Conservation (phyloP, 2,888 invertebrate genomes). For the Agrilus cyanescens region DNA sequence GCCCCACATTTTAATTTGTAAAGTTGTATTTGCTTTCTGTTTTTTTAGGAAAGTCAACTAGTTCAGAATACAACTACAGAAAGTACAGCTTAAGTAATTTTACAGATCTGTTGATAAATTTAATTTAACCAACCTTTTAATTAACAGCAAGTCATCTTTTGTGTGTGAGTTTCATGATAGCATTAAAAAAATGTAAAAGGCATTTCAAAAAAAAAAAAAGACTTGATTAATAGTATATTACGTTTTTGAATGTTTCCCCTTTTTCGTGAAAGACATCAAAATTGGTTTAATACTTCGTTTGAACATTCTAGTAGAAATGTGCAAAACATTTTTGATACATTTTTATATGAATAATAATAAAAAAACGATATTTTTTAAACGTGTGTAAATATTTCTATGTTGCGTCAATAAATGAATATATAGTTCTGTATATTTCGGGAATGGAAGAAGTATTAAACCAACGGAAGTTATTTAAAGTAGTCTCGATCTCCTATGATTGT, state of each 20-base stretch:
- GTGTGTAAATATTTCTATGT: too few species aligned
- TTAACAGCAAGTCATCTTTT: constrained; percentile 33
- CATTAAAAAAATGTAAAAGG: constrained; percentile 31
- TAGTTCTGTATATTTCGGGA: too few species aligned
- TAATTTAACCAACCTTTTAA: constrained; percentile 27
- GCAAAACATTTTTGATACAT: too few species aligned
- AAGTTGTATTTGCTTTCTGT: constrained; percentile 12
- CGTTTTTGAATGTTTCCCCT: too few species aligned
- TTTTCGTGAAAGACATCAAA: background rate
- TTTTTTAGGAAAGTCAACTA: constrained; percentile 43
- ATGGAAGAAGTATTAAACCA: too few species aligned
- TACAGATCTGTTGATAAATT: constrained; percentile 18
- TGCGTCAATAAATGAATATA: too few species aligned
- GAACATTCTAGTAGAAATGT: too few species aligned
- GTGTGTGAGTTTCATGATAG: constrained; percentile 35
- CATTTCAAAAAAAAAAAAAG: constrained; percentile 26
- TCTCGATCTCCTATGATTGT: too few species aligned
- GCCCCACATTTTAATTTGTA: too few species aligned
- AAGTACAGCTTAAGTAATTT: constrained; percentile 43
- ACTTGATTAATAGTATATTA: background rate
- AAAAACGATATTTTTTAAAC: too few species aligned
- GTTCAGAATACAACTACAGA: constrained; percentile 49
- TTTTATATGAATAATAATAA: too few species aligned
- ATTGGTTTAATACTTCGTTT: background rate
- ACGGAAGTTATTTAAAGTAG: too few species aligned